Evolutionary conservation across 2,113 vertebrate species (phyloP).

Genomic region (Chloebia gouldiae): DNA sequence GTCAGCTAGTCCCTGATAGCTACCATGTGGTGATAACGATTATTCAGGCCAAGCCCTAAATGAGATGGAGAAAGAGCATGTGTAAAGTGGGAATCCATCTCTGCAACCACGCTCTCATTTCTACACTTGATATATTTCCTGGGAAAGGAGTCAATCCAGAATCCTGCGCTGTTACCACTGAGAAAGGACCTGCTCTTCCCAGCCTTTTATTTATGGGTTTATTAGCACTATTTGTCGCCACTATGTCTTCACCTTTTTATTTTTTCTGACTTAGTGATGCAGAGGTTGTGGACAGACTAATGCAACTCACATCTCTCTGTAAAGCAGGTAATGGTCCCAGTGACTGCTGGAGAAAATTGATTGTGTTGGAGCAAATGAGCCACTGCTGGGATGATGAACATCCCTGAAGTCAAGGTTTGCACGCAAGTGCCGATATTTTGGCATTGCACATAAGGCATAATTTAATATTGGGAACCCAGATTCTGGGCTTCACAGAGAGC

Average conservation of each 20-base stretch:
- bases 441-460: constrained; percentile 64
- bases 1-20: constrained; percentile 31
- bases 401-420: constrained; percentile 53
- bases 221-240: not conserved
- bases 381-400: constrained; percentile 53
- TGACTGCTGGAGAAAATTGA: constrained; percentile 52
- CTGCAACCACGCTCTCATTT: not conserved
- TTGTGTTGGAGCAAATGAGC: constrained; percentile 60
- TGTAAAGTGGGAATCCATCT: not conserved
- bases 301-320: constrained; percentile 4
- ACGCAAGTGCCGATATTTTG: constrained; percentile 30
- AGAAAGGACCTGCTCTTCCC: not conserved
- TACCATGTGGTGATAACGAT: constrained; percentile 44
- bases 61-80: not conserved
- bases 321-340: constrained; percentile 44
- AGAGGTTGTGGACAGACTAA: constrained; percentile 13
- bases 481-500: constrained; percentile 51
- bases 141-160: not conserved
- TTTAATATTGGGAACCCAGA: constrained; percentile 51
- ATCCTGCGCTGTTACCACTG: not conserved
- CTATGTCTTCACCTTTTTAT: constrained; percentile 35
- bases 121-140: not conserved
- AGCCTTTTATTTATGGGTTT: not conserved
- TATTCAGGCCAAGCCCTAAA: not conserved
- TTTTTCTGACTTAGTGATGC: not conserved